Percentiles rank a stretch among this genome's conserved stretches.
Conservation (phyloP, 2,888 invertebrate species). For the Xanthorhoe designata region DNA sequence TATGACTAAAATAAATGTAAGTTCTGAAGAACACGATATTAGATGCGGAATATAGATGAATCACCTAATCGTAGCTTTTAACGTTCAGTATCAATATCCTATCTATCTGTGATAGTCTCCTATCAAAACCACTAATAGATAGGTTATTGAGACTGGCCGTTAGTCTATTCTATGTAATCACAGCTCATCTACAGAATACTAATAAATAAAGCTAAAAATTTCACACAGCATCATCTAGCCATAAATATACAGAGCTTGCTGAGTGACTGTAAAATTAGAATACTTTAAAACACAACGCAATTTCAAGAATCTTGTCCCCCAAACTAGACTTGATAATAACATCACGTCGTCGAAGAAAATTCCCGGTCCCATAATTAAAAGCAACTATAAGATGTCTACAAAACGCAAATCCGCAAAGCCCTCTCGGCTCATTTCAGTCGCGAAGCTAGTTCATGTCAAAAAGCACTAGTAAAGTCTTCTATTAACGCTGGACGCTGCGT, state of each 20-base stretch:
- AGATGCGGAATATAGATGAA: too few species aligned
- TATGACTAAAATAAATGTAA: too few species aligned
- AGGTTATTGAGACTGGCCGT: too few species aligned
- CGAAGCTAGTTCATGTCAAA: conserved; percentile 40
- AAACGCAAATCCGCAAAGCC: conserved; percentile 73
- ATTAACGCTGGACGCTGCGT: conserved; percentile 13
- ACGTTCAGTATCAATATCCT: too few species aligned
- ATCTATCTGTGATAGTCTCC: too few species aligned
- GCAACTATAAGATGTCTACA: conserved; percentile 44
- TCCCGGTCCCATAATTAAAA: conserved; percentile 32
- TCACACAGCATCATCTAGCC: too few species aligned
- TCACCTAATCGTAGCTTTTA: too few species aligned
- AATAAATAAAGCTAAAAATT: too few species aligned
- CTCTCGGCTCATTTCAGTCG: conserved; percentile 61
- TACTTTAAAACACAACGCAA: neutral
- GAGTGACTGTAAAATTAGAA: too few species aligned
- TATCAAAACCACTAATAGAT: neutral
- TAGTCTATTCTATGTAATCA: too few species aligned
- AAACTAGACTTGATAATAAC: conserved; percentile 1
- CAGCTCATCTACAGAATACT: neutral
- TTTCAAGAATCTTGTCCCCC: neutral
- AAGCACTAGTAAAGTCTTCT: conserved; percentile 26
- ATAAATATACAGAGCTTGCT: too few species aligned
- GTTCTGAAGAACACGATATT: too few species aligned
- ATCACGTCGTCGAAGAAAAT: conserved; percentile 19